These are phyloP conservation scores for Thunnus thynnus DNA, from an alignment of 2,113 vertebrate species.

Conservation along the genomic window DNA sequence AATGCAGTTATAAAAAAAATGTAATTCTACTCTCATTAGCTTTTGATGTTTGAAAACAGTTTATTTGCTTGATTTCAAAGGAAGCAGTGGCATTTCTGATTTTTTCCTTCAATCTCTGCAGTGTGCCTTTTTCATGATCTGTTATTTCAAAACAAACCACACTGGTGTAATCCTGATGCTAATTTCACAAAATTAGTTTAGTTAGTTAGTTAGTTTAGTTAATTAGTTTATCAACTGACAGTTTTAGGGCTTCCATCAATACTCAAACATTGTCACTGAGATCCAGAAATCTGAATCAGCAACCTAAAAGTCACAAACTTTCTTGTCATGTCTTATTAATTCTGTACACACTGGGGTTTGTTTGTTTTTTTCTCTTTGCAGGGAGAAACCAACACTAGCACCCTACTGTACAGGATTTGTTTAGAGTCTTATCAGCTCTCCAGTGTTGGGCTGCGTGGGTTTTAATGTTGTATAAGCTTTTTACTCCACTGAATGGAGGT, in stretches of 20 bases:
- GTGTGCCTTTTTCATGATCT: not conserved
- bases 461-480: slow-evolving; percentile 53
- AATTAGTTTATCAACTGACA: no score
- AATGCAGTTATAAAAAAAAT: not conserved
- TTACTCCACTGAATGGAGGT: slow-evolving; percentile 40
- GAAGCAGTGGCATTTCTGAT: slow-evolving; percentile 13
- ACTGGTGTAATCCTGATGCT: no score
- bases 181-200: no score
- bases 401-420: slow-evolving; percentile 9
- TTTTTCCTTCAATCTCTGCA: not conserved
- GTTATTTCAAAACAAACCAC: not conserved
- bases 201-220: no score
- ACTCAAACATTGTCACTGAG: no score
- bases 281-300: not conserved
- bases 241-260: not conserved
- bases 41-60: not conserved
- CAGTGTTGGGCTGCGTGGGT: slow-evolving; percentile 22
- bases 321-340: slow-evolving; percentile 5
- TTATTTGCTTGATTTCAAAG: not conserved
- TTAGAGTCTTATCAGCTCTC: slow-evolving; percentile 35
- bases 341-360: not conserved
- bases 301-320: not conserved
- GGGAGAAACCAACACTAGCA: slow-evolving; percentile 2
- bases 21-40: not conserved
- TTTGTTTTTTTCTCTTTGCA: not conserved